A percentile compares a stretch with the other conserved stretches of the same genome.
These are phyloP conservation scores for Zapus hudsonius DNA, from an alignment of 2,113 vertebrate genomes.

Conservation along the genomic window DNA sequence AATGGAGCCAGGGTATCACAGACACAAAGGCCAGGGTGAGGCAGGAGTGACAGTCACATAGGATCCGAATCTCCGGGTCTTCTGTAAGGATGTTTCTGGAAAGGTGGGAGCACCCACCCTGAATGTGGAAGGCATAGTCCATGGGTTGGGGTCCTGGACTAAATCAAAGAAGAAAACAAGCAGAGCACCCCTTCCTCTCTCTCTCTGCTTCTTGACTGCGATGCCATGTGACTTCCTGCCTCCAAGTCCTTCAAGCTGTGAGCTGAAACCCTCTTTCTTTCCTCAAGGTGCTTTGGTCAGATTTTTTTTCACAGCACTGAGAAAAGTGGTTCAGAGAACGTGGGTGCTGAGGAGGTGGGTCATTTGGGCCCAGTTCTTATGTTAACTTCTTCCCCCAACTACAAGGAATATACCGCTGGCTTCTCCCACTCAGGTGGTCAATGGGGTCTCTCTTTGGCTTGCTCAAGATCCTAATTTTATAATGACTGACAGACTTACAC, in stretches of 20 bases:
- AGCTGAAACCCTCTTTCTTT: not conserved
- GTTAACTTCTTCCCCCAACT: not conserved
- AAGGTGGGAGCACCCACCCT: not conserved
- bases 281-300: not conserved
- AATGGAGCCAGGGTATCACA: not conserved
- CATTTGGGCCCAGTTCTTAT: rapidly evolving
- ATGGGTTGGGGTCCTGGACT: not conserved
- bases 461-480: not conserved
- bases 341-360: rapidly evolving
- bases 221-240: not conserved
- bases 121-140: not conserved
- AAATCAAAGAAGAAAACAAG: not conserved
- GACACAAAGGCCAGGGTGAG: not conserved
- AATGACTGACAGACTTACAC: no score
- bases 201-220: not conserved
- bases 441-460: not conserved
- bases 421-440: no score
- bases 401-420: not conserved
- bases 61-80: not conserved
- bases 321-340: not conserved
- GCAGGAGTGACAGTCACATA: not conserved
- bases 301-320: not conserved
- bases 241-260: not conserved
- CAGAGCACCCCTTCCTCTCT: not conserved
- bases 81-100: not conserved